These are phyloP conservation scores for Thamnophis elegans DNA, from an alignment of 2,797 vertebrate species.

Conservation along the genomic window DNA sequence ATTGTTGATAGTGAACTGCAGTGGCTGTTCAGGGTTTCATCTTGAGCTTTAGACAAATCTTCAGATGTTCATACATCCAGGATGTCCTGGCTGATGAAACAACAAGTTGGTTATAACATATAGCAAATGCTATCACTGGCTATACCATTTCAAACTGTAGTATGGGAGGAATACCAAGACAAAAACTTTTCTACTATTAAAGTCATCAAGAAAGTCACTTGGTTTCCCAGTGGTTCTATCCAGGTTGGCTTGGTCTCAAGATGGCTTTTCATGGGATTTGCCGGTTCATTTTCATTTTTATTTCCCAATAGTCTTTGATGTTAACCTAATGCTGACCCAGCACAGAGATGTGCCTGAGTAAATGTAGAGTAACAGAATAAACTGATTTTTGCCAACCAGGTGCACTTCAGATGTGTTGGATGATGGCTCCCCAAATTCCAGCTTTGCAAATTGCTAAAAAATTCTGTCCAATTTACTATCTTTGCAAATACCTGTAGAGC, in stretches of 20 bases:
- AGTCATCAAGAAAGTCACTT: background rate
- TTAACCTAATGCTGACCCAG: background rate
- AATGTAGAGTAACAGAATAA: background rate
- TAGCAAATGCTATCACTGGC: background rate
- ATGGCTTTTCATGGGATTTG: background rate
- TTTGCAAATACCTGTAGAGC: background rate
- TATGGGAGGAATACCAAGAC: background rate
- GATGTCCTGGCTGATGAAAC: background rate
- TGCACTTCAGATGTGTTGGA: background rate
- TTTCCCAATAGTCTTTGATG: background rate
- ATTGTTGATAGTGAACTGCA: background rate
- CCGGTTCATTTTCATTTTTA: background rate
- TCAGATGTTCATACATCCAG: background rate
- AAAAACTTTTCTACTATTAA: background rate
- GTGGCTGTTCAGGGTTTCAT: background rate
- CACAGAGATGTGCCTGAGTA: background rate
- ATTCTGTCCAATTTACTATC: background rate
- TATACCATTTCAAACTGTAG: background rate
- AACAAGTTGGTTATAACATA: background rate
- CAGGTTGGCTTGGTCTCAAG: background rate
- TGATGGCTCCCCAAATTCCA: background rate
- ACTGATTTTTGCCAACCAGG: background rate
- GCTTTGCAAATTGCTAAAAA: background rate
- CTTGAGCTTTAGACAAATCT: background rate
- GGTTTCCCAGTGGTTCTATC: background rate